phyloP scores from a whole-genome alignment of 1,140 invertebrate genomes.

The Drosophila littoralis region DNA sequence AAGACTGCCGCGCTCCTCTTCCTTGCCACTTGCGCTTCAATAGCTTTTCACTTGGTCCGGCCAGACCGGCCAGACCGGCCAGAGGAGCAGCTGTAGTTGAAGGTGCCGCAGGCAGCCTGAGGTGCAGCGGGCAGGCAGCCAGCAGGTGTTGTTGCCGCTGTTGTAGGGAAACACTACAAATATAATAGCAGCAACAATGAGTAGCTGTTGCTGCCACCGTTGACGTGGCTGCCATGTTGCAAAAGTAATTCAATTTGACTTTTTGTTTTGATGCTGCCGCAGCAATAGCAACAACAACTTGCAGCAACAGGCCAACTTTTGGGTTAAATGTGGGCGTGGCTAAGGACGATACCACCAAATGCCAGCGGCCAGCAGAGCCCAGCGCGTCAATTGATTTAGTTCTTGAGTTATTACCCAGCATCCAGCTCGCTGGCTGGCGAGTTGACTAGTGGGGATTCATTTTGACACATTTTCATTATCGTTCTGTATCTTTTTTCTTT shows the following conservation, averaged over 20 bases:
- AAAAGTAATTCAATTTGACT: constrained; percentile 79
- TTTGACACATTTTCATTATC: neutral
- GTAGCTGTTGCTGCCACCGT: constrained; percentile 38
- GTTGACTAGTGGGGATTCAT: neutral
- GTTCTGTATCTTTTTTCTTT: constrained; percentile 34
- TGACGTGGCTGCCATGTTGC: constrained; percentile 44
- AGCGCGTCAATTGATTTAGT: constrained; percentile 70
- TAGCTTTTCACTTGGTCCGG: constrained; percentile 60
- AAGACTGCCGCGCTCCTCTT: constrained; percentile 13
- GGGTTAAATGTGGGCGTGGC: neutral
- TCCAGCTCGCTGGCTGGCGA: neutral
- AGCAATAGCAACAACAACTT: constrained; percentile 12
- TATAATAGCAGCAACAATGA: constrained; percentile 53
- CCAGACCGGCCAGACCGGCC: neutral
- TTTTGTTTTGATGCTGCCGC: constrained; percentile 51
- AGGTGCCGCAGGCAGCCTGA: neutral
- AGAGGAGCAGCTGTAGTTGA: too few relatives aligned
- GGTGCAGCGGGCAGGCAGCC: neutral
- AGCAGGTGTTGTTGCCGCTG: constrained; percentile 58
- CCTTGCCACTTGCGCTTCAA: constrained; percentile 40
- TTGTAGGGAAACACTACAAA: constrained; percentile 61
- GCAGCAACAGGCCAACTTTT: constrained; percentile 18
- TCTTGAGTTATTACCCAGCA: constrained; percentile 65
- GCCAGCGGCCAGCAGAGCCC: constrained; percentile 9
- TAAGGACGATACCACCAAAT: neutral